These are phyloP conservation scores for Eclectus roratus DNA, from an alignment of 2,113 vertebrate genomes.

Conservation along the genomic window DNA sequence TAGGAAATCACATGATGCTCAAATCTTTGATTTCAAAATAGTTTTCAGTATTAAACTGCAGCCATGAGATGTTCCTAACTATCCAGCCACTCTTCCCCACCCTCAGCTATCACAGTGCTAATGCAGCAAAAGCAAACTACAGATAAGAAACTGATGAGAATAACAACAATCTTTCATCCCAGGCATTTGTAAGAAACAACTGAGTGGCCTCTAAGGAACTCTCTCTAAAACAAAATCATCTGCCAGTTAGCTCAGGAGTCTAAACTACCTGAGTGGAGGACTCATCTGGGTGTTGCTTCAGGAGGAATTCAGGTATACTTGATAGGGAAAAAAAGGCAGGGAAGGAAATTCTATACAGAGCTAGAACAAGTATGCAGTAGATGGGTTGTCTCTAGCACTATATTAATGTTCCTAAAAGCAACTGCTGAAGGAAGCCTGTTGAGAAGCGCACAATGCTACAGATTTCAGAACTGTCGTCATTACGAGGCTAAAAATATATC, in stretches of 20 bases:
- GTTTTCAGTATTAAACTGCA: not conserved
- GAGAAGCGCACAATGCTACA: not conserved
- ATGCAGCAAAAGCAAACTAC: not conserved
- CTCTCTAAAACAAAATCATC: not conserved
- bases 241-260: not conserved
- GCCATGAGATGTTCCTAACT: not conserved
- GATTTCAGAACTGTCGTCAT: not conserved
- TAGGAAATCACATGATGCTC: not conserved
- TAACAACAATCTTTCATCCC: not conserved
- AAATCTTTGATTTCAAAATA: not conserved
- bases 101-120: not conserved
- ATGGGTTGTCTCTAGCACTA: not conserved
- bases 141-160: not conserved
- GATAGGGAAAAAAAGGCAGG: not conserved
- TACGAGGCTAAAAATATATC: not conserved
- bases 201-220: not conserved
- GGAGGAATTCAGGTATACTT: not conserved
- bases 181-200: not conserved
- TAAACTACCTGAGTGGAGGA: not conserved
- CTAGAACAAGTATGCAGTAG: not conserved
- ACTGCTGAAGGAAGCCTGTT: not conserved
- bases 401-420: not conserved
- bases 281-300: not conserved
- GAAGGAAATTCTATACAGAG: not conserved
- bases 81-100: not conserved